A percentile compares a stretch with the other conserved stretches of the same genome.
Conservation (phyloP, 2,797 vertebrate species). For the Tapera naevia region DNA sequence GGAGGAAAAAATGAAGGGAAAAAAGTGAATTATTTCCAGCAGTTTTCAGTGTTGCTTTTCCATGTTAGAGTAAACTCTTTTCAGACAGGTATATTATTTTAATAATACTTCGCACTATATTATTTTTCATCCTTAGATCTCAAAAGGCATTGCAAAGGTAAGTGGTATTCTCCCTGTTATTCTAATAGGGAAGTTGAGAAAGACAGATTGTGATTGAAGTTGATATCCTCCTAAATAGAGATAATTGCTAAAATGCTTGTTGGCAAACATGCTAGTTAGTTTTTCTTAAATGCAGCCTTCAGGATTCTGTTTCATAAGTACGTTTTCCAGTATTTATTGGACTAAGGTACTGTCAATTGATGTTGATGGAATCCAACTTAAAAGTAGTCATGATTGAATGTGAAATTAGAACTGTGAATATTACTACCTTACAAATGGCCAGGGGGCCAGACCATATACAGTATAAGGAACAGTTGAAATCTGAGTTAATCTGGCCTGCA, state of each 20-base stretch:
- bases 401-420: background rate
- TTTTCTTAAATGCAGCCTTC: background rate
- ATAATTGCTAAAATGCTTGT: background rate
- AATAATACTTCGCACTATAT: constrained; percentile 27
- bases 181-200: background rate
- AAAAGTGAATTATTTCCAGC: background rate
- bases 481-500: background rate
- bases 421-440: background rate
- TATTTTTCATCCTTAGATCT: constrained; percentile 56
- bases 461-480: background rate
- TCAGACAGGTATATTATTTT: constrained; percentile 1
- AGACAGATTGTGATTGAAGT: background rate
- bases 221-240: background rate
- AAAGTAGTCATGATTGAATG: background rate
- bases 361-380: background rate
- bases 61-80: background rate
- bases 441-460: background rate
- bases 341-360: background rate
- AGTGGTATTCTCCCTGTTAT: constrained; percentile 38
- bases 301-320: background rate
- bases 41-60: background rate
- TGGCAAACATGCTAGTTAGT: background rate
- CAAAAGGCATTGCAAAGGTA: constrained; percentile 54
- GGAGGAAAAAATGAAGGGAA: background rate
- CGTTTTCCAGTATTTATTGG: background rate